These are phyloP conservation scores for Corythoichthys haematopterus DNA, from an alignment of 2,113 vertebrate genomes.

Conservation along the genomic window DNA sequence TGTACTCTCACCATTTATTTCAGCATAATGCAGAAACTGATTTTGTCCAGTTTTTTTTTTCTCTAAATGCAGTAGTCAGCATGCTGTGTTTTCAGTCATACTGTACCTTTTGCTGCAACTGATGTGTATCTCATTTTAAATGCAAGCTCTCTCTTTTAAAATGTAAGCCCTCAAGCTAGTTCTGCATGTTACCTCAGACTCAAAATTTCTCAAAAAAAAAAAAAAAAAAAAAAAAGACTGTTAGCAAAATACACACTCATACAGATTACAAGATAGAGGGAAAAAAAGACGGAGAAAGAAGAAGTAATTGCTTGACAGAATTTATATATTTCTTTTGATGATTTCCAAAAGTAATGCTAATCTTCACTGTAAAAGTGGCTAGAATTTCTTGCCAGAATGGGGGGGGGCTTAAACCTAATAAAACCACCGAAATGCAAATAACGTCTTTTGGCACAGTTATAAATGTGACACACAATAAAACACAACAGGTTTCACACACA, in stretches of 20 bases:
- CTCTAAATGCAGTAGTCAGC: not conserved
- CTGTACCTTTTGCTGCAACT: conserved; percentile 24
- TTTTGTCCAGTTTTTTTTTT: not conserved
- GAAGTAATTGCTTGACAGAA: not conserved
- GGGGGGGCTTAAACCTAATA: too few relatives aligned
- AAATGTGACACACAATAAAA: too few relatives aligned
- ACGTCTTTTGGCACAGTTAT: too few relatives aligned
- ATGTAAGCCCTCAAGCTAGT: conserved; percentile 45
- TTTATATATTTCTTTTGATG: not conserved
- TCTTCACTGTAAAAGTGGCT: not conserved
- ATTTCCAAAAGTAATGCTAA: not conserved
- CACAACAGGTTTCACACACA: too few relatives aligned
- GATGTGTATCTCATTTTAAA: conserved; percentile 47
- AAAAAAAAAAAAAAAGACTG: conserved; percentile 5
- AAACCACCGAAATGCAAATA: too few relatives aligned
- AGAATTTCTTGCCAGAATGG: too few relatives aligned
- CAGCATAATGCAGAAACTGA: not conserved
- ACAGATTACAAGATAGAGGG: conserved; percentile 23
- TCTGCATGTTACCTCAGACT: conserved; percentile 37
- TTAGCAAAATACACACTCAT: conserved; percentile 48
- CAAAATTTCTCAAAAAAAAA: conserved; percentile 24
- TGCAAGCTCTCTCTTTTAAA: conserved; percentile 26
- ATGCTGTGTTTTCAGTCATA: too few relatives aligned
- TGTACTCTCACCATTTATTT: not conserved
- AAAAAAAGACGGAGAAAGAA: not conserved